Base-by-base conservation (phyloP, 2,888 invertebrate genomes). In the Leptodirus hochenwartii region DNA sequence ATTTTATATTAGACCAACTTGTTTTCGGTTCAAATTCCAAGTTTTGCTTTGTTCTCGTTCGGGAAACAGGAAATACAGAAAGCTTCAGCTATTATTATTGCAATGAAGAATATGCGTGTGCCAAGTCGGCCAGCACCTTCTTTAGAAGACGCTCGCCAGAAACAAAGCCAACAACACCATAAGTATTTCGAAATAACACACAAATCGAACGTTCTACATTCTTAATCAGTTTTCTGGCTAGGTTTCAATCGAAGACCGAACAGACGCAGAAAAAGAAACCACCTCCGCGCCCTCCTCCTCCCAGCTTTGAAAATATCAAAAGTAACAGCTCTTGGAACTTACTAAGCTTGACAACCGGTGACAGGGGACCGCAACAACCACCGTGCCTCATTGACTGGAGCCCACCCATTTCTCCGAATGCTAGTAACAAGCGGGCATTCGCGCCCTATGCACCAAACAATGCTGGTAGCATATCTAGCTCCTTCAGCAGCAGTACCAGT, bases 201-300 rank as follows among this genome's bases (percentile, higher is more conserved):
- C 15, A n/a, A n/a, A 8, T 15, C 26, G 6, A 24, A 24, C 24
- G 8, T 24, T 8, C 8, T 24, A 9, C 5, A 24, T 24, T 5
- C 11, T 10, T 10, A 24, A 24, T 26, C 6, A 5, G 15, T 25
- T 25, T 25, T 3, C 10, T 13, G 14, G 4, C n/a, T 25, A 5
- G 10, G n/a, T 11, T 25, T 25, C n/a, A 25, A 12, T 5, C 11
- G 6, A 16, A 17, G 15, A 10, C n/a, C 2, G 17, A 12, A 3
- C 17, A 11, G 27, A 29, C 11, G 6, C 28, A 34, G 12, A 76
- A 71, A 49, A 76, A 71, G 45, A 71, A 70, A 47, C 73, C 75
- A 17, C 76, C 76, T 3, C 76, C 76, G 4, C 55, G 75, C 17
- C 76, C 76, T 4, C 76, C 77, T 31, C 76, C 75, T 36, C 76